Percentiles rank a stretch among this genome's conserved stretches.
These are phyloP conservation scores for Halictus quadricinctus DNA, from an alignment of 2,888 invertebrate genomes.

Conservation along the genomic window DNA sequence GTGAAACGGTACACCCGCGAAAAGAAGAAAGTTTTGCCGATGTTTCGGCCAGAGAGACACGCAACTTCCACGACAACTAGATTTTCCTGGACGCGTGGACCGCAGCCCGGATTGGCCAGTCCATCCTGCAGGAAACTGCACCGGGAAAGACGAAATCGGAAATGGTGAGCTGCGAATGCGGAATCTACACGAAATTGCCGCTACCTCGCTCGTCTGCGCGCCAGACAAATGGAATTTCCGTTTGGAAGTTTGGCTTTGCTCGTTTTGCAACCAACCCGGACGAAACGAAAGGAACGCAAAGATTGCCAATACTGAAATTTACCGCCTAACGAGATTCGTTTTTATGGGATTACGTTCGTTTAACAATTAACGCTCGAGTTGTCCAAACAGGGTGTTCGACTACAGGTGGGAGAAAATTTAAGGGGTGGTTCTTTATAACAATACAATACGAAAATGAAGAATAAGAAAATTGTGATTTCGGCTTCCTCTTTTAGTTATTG, in stretches of 20 bases:
- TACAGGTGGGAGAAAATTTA: no score
- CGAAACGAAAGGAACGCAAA: constrained; percentile 17
- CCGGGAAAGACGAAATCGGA: constrained; percentile 62
- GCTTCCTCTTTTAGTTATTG: no score
- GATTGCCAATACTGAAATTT: not conserved
- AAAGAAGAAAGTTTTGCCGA: constrained; percentile 36
- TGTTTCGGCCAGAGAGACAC: constrained; percentile 30
- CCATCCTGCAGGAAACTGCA: constrained; percentile 48
- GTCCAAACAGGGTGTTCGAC: no score
- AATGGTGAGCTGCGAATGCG: constrained; percentile 55
- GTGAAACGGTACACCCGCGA: not conserved
- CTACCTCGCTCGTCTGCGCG: constrained; percentile 45
- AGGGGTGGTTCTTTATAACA: no score
- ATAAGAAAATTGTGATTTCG: no score
- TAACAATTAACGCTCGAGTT: not conserved
- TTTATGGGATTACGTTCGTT: not conserved
- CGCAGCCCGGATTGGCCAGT: constrained; percentile 36
- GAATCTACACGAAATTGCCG: constrained; percentile 62
- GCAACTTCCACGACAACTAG: constrained; percentile 29
- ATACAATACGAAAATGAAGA: no score
- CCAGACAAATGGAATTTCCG: constrained; percentile 63
- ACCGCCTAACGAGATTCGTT: not conserved
- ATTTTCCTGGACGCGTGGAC: constrained; percentile 42
- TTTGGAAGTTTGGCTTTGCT: constrained; percentile 48
- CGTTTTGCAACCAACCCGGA: constrained; percentile 24